A percentile compares a stretch with the other conserved stretches of the same genome.
Evolutionary conservation across 1,140 invertebrate species (phyloP).

Genomic region (Holotrichia oblita): DNA sequence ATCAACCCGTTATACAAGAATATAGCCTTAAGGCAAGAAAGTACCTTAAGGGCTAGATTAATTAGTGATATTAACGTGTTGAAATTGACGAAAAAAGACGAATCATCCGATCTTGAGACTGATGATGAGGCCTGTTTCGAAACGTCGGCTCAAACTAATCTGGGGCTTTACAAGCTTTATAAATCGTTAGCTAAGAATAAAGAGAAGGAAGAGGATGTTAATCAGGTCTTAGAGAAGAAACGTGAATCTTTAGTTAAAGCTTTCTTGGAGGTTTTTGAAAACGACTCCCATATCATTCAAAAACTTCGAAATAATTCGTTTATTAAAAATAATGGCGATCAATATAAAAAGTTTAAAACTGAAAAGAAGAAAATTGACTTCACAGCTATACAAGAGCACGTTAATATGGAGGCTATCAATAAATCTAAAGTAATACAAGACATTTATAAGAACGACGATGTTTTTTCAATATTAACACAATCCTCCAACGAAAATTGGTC

Average conservation of each 20-base stretch:
- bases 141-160: neutral
- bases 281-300: conserved; percentile 4
- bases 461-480: neutral
- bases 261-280: neutral
- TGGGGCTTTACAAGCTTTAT: neutral
- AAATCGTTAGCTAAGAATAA: neutral
- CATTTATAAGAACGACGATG: neutral
- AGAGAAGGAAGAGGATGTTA: neutral
- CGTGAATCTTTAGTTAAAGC: neutral
- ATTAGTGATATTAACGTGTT: neutral
- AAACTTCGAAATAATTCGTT: neutral
- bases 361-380: neutral
- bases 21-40: neutral
- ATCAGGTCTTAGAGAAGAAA: neutral
- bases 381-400: neutral
- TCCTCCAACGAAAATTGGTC: neutral
- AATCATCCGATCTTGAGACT: neutral
- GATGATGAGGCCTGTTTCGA: neutral
- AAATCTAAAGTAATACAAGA: neutral
- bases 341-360: neutral
- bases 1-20: conserved; percentile 10
- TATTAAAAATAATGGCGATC: neutral
- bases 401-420: neutral
- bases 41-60: neutral
- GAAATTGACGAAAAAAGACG: neutral